Evolutionary conservation across 2,888 invertebrate genomes (phyloP), one percentile per base, ranked within the genome.

Genomic region (Sesamia inferens): DNA sequence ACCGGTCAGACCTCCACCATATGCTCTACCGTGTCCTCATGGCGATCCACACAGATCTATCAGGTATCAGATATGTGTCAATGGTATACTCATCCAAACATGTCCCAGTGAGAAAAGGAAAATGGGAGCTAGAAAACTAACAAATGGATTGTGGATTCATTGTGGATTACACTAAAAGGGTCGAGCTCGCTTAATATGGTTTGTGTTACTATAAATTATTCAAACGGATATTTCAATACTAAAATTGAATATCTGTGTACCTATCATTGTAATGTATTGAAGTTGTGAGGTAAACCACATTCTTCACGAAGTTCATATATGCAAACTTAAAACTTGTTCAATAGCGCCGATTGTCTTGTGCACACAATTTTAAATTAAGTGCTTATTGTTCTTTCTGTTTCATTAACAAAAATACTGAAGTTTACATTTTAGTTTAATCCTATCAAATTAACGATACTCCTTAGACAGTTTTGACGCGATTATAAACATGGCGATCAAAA

Each of bases 281-380:
- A 63, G 7, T 7, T 24, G 19, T 48, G 13, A 59, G 8, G 6
- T 16, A 61, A 47, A 47, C 39, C n/a, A 42, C 5, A 54, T 31
- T 61, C 5, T 11, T 16, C 8, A 8, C 42, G 42, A n/a, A n/a
- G 14, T 16, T n/a, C n/a, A n/a, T 31, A 61, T 5, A 16, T 19
- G 8, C 48, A 39, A 54, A 68, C 19, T 22, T 19, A 48, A 54
- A 75, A 71, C n/a, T 48, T 55, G 11, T 13, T 58, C 57, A 13
- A 75, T 67, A 3, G 31, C 31, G 1, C 31, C 31, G 3, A 31
- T 31, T 31, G 2, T 31, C 31, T n/a, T n/a, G n/a, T n/a, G n/a
- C n/a, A n/a, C 31, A 31, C 31, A 31, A n/a, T n/a, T n/a, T n/a
- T n/a, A n/a, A n/a, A n/a, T n/a, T 79, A 31, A 1, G 31, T 31